Base-by-base conservation (phyloP, 2,113 vertebrate genomes). In the Montifringilla adamsi region DNA sequence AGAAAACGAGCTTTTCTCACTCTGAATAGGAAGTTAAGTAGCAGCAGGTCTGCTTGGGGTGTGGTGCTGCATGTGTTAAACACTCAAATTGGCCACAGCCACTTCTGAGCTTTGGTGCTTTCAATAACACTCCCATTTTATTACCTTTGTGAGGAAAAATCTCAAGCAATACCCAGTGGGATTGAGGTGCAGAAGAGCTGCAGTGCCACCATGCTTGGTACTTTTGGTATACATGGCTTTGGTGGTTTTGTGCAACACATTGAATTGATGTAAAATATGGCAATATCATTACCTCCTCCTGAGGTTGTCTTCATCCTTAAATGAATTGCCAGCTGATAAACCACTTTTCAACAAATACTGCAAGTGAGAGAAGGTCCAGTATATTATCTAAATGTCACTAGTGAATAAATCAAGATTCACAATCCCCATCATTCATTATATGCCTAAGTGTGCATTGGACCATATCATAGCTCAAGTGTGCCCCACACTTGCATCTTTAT, bases 11-110 rank as follows among this genome's bases (percentile, higher is more conserved):
- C 7, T 84, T 67, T 74, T 81, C 58, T 24, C 43, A 27, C 14
- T 55, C 14, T 39, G 53, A 64, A 39, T 13, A 10, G 16, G 46
- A 87, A 67, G 46, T 22, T 52, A 22, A 69, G 24, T 5, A 41
- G 33, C 68, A 33, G 6, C 15, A 83, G 21, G 3, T 50, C 70
- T 75, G 39, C 35, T 44, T 55, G 35, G 23, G 11, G 12, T 3
- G 3, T 7, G 0, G 0, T 22, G 15, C 22, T 84, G 15, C 2
- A 1, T 30, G 15, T 59, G 15, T 50, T 67, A 55, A 87, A 50
- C 3, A 31, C 12, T 60, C 15, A 24, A 9, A 26, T 18, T 41
- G 10, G 13, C 28, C 75, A 49, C 37, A 80, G 63, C 27, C 6
- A 3, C 24, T 41, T 39, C 19, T 83, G 44, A 50, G 26, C 27